Evolutionary conservation across 2,888 invertebrate genomes (phyloP).

Genomic region (Lypha dubia): DNA sequence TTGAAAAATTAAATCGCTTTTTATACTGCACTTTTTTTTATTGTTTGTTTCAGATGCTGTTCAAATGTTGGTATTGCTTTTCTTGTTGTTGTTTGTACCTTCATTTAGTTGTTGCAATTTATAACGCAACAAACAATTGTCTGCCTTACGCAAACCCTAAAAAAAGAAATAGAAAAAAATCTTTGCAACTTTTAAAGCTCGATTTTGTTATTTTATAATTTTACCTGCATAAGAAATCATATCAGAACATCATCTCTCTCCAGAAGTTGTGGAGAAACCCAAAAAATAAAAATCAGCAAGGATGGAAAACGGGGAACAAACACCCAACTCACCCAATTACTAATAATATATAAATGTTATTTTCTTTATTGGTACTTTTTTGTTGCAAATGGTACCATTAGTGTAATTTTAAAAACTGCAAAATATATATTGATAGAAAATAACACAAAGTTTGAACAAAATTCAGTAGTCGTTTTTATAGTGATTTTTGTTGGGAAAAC

Average conservation of each 20-base stretch:
- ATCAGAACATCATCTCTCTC: conserved; percentile 61
- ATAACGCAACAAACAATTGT: conserved; percentile 72
- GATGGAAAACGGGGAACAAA: conserved; percentile 30
- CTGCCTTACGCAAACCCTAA: conserved; percentile 70
- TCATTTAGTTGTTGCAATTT: conserved; percentile 71
- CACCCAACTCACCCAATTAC: conserved; percentile 70
- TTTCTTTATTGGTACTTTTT: conserved; percentile 27
- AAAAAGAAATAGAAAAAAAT: no score
- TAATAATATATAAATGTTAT: no score
- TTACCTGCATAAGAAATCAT: conserved; percentile 49
- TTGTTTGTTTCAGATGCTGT: conserved; percentile 41
- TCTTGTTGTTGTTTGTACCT: conserved; percentile 48
- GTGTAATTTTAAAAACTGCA: neutral
- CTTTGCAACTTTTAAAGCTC: conserved; percentile 81
- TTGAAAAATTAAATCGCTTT: conserved; percentile 67
- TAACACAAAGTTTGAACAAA: no score
- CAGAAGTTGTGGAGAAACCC: neutral
- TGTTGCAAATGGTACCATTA: neutral
- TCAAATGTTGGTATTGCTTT: conserved; percentile 43
- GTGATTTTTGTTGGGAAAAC: no score
- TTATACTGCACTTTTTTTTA: neutral
- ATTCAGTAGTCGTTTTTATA: no score
- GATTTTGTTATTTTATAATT: conserved; percentile 71
- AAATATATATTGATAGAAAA: no score
- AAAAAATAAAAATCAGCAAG: neutral